phyloP scores from a whole-genome alignment of 2,797 vertebrate species.

The Danio kyathit region DNA sequence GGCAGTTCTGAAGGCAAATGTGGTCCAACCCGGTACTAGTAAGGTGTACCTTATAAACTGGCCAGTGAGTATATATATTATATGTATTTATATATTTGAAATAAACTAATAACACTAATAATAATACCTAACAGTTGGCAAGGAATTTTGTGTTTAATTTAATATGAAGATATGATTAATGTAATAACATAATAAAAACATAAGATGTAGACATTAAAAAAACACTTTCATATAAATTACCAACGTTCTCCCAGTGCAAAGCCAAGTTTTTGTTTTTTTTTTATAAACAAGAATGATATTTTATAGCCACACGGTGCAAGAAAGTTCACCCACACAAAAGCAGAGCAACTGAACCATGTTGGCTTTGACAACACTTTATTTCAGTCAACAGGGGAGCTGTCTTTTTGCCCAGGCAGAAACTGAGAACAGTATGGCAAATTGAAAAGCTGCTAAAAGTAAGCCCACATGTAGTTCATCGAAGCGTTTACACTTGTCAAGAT shows the following conservation, averaged over 20 bases:
- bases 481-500: conserved; percentile 17
- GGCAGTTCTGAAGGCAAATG: no score
- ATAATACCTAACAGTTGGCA: no score
- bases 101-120: no score
- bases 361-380: conserved; percentile 45
- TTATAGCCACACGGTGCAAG: background rate
- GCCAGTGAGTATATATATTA: no score
- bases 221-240: no score
- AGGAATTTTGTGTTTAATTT: no score
- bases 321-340: conserved; percentile 8
- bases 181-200: no score
- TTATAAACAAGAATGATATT: background rate
- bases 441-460: conserved; percentile 37
- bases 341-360: conserved; percentile 18
- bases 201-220: no score
- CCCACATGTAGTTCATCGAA: conserved; percentile 44
- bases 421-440: conserved; percentile 12
- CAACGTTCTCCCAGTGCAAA: background rate
- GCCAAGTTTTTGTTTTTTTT: background rate
- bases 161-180: no score
- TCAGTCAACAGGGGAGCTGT: conserved; percentile 36
- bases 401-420: conserved; percentile 19
- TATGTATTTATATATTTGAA: no score
- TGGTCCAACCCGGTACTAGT: no score
- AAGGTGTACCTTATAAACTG: no score